Evolutionary conservation across 2,888 invertebrate genomes (phyloP).

Genomic region (Coenonympha glycerion): DNA sequence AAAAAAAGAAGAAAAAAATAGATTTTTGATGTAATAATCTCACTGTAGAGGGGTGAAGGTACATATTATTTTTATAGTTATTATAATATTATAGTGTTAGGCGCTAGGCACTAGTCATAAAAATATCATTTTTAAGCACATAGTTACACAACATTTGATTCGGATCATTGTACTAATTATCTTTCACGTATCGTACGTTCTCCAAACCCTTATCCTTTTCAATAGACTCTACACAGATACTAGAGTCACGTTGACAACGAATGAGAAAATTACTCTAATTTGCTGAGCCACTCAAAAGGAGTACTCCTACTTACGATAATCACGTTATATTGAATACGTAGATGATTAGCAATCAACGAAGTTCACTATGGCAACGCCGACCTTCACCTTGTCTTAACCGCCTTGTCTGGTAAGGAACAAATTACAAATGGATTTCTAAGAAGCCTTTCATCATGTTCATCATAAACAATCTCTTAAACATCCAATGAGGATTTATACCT

Average conservation of each 20-base stretch:
- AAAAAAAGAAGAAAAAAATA: too few species aligned
- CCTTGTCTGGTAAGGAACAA: constrained; percentile 40
- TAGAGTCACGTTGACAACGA: constrained; percentile 3
- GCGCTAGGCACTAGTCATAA: neutral
- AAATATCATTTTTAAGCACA: neutral
- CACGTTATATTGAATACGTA: constrained; percentile 42
- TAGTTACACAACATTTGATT: neutral
- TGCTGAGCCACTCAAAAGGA: constrained; percentile 10
- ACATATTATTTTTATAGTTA: too few species aligned
- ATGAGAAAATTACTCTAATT: constrained; percentile 19
- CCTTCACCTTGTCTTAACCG: constrained; percentile 58
- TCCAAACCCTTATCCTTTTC: neutral
- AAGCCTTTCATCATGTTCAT: constrained; percentile 32
- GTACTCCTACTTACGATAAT: constrained; percentile 21
- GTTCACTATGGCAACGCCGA: constrained; percentile 48
- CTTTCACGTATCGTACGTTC: neutral
- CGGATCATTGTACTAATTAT: constrained; percentile 3
- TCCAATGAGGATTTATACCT: constrained; percentile 30
- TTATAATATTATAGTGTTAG: neutral
- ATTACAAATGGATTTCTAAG: constrained; percentile 30
- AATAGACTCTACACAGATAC: neutral
- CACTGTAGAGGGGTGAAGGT: too few species aligned
- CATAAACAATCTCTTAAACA: constrained; percentile 1
- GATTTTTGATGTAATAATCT: too few species aligned
- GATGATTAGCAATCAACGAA: constrained; percentile 43